These are phyloP conservation scores for Maccullochella peelii DNA, from an alignment of 2,113 vertebrate species.

Conservation along the genomic window DNA sequence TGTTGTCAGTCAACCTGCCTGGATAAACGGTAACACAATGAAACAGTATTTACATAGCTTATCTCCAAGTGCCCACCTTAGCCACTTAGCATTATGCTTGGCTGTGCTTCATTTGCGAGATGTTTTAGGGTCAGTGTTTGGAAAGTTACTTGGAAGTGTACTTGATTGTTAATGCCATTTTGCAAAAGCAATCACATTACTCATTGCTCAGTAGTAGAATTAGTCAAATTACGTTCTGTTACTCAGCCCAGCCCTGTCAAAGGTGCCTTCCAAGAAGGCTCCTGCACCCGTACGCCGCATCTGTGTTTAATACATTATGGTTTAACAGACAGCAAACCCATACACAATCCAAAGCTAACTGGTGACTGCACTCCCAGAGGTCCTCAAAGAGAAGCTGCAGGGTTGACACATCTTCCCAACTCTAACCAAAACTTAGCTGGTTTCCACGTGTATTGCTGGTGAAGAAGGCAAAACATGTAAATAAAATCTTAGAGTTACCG, in stretches of 20 bases:
- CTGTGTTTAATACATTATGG: neutral
- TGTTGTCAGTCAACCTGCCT: neutral
- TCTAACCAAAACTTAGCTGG: neutral
- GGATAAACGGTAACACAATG: neutral
- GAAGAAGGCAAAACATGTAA: neutral
- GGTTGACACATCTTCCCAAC: neutral
- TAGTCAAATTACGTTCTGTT: neutral
- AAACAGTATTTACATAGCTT: neutral
- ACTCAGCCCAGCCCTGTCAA: neutral
- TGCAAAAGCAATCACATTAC: too few relatives aligned
- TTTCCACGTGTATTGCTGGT: neutral
- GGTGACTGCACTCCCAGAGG: neutral
- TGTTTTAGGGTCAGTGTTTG: neutral
- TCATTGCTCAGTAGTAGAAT: neutral
- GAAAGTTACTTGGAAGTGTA: neutral
- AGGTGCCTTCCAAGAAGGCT: neutral
- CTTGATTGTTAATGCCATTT: neutral
- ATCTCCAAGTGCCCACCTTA: neutral
- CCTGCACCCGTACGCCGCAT: neutral
- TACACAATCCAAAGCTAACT: neutral
- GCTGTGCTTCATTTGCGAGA: neutral
- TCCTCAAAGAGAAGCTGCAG: neutral
- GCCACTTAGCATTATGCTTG: neutral
- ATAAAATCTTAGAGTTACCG: neutral
- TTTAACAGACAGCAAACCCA: neutral